These are phyloP conservation scores for Flexamia atlantica DNA, from an alignment of 2,888 invertebrate species.

Conservation along the genomic window DNA sequence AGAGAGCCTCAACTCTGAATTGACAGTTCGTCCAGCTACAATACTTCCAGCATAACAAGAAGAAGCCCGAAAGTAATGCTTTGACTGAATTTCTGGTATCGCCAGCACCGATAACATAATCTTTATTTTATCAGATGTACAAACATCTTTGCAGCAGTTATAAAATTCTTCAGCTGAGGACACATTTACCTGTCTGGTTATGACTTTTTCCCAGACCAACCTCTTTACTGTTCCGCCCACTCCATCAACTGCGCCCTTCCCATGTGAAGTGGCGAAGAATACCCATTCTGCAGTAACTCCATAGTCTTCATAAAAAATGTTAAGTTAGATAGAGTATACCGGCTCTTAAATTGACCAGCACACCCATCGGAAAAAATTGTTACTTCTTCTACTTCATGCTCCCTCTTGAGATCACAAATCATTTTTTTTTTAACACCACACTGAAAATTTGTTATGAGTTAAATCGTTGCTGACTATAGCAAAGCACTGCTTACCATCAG, in stretches of 20 bases:
- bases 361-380: constrained; percentile 57
- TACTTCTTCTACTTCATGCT: constrained; percentile 57
- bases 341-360: constrained; percentile 57
- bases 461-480: constrained; percentile 55
- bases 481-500: constrained; percentile 54
- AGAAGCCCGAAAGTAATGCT: constrained; percentile 52
- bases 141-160: constrained; percentile 55
- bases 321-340: constrained; percentile 51
- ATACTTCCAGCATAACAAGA: constrained; percentile 51
- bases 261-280: constrained; percentile 60
- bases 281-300: constrained; percentile 56
- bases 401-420: constrained; percentile 54
- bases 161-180: constrained; percentile 57
- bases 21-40: constrained; percentile 54
- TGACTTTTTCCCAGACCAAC: constrained; percentile 54
- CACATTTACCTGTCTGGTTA: constrained; percentile 58
- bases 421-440: constrained; percentile 55
- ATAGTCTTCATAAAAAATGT: constrained; percentile 57
- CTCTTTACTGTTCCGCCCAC: constrained; percentile 59
- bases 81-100: constrained; percentile 52
- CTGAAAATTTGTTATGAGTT: constrained; percentile 54
- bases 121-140: constrained; percentile 58
- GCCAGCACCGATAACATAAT: constrained; percentile 45
- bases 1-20: constrained; percentile 38
- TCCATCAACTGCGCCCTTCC: constrained; percentile 57